phyloP scores from a whole-genome alignment of 2,797 vertebrate species.

The Enteromius trimaculatus region DNA sequence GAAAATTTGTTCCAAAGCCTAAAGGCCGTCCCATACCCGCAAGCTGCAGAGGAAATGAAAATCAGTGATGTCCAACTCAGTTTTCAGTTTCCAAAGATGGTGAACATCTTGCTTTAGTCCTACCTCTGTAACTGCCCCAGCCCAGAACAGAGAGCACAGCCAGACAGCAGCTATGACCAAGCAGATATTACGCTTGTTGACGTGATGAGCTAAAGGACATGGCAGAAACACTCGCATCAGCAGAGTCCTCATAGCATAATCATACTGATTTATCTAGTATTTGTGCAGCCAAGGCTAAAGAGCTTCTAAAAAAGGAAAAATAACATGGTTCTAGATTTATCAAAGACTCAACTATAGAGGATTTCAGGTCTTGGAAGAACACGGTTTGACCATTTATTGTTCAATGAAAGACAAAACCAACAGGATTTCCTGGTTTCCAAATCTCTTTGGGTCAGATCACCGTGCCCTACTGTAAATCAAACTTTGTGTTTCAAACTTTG shows the following conservation, averaged over 20 bases:
- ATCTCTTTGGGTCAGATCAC: not conserved
- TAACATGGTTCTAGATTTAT: constrained; percentile 42
- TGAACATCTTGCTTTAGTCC: not conserved
- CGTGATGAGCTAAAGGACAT: constrained; percentile 59
- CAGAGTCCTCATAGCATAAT: constrained; percentile 34
- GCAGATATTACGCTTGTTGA: constrained; percentile 56
- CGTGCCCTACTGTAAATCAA: not conserved
- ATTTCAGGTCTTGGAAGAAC: constrained; percentile 42
- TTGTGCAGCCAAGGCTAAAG: constrained; percentile 53
- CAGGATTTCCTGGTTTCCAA: not conserved
- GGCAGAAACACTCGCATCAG: constrained; percentile 47
- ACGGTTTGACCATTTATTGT: constrained; percentile 11
- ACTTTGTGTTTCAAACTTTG: not conserved
- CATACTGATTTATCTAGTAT: constrained; percentile 49
- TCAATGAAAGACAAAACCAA: constrained; percentile 24
- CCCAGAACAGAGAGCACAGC: constrained; percentile 64
- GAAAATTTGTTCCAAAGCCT: not conserved
- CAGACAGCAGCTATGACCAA: constrained; percentile 59
- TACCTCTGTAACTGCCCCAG: constrained; percentile 69
- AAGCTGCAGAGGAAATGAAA: constrained; percentile 60
- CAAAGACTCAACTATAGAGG: constrained; percentile 15
- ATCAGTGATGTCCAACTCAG: not conserved
- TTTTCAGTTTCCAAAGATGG: not conserved
- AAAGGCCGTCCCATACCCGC: constrained; percentile 66
- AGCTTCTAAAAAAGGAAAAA: constrained; percentile 39